Percentiles rank a stretch among this genome's conserved stretches.
Conservation (phyloP, 2,113 vertebrate species). For the Prochilodus magdalenae region DNA sequence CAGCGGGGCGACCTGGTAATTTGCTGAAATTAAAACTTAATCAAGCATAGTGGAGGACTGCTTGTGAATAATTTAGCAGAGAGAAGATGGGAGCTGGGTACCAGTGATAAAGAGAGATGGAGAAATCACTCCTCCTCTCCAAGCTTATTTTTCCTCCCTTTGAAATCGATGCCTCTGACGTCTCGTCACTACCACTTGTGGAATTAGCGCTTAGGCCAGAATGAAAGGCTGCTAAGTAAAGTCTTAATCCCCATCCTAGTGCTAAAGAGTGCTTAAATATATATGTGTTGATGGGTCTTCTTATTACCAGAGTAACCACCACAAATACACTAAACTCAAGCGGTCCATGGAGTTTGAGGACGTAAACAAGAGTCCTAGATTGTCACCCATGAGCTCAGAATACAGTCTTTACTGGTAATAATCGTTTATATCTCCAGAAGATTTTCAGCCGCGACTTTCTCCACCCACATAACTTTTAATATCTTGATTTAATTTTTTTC, state of each 20-base stretch:
- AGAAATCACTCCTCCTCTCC: conserved; percentile 19
- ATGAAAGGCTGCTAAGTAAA: not conserved
- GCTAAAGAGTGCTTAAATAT: not conserved
- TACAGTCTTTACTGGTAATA: not conserved
- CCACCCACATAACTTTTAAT: conserved; percentile 79
- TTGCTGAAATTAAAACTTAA: conserved; percentile 94
- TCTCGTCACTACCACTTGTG: conserved; percentile 34
- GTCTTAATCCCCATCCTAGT: not conserved
- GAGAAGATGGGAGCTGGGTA: conserved; percentile 48
- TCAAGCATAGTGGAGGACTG: conserved; percentile 83
- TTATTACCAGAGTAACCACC: not conserved
- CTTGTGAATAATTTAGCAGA: conserved; percentile 87
- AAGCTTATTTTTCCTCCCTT: conserved; percentile 22
- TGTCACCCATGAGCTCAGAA: not conserved
- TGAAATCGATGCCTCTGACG: conserved; percentile 30
- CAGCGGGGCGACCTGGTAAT: conserved; percentile 79
- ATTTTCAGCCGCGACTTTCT: conserved; percentile 70
- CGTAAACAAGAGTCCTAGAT: not conserved
- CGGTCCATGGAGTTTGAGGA: not conserved
- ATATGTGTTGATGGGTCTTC: not conserved
- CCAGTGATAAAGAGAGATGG: conserved; percentile 32
- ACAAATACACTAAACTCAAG: not conserved
- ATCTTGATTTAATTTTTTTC: conserved; percentile 70
- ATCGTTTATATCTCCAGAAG: conserved; percentile 55
- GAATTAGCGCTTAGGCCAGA: conserved; percentile 5